These are phyloP conservation scores for Amblyornis subalaris DNA, from an alignment of 2,113 vertebrate genomes.

Conservation along the genomic window DNA sequence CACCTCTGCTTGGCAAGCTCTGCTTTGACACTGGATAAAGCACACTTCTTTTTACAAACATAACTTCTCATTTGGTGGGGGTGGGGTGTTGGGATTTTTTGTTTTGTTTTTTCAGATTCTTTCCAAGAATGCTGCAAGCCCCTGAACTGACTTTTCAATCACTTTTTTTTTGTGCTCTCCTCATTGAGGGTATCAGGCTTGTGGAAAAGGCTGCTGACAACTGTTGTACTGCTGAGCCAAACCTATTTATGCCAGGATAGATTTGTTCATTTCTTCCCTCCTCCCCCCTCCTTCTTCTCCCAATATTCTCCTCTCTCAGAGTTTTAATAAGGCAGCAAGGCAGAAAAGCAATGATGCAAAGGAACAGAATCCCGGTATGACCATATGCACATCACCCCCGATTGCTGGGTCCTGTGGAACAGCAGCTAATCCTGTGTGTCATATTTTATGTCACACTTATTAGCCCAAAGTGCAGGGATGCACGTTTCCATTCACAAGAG, in stretches of 20 bases:
- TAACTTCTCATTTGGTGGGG: not conserved
- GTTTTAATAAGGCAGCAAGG: not conserved
- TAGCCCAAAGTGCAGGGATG: conserved; percentile 14
- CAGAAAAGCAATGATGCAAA: conserved; percentile 19
- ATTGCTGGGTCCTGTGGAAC: not conserved
- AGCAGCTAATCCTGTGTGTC: conserved; percentile 24
- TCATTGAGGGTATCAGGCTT: not conserved
- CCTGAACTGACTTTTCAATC: conserved; percentile 1
- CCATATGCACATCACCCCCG: conserved; percentile 1
- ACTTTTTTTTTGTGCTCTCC: not conserved
- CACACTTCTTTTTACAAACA: not conserved
- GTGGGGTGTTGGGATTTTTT: too few relatives aligned
- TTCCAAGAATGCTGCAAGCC: conserved; percentile 16
- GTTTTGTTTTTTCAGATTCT: not conserved
- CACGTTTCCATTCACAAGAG: conserved; percentile 16
- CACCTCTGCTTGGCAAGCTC: not conserved
- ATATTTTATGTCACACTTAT: conserved; percentile 27
- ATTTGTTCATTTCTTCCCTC: not conserved
- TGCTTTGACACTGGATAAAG: not conserved
- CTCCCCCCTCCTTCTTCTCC: not conserved
- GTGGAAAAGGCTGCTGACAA: conserved; percentile 1
- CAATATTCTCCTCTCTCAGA: conserved; percentile 25
- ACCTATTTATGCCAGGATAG: not conserved
- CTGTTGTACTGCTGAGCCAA: not conserved
- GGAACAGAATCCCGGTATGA: not conserved